Conservation (phyloP, 2,113 vertebrate species). For the Crotalus horridus region DNA sequence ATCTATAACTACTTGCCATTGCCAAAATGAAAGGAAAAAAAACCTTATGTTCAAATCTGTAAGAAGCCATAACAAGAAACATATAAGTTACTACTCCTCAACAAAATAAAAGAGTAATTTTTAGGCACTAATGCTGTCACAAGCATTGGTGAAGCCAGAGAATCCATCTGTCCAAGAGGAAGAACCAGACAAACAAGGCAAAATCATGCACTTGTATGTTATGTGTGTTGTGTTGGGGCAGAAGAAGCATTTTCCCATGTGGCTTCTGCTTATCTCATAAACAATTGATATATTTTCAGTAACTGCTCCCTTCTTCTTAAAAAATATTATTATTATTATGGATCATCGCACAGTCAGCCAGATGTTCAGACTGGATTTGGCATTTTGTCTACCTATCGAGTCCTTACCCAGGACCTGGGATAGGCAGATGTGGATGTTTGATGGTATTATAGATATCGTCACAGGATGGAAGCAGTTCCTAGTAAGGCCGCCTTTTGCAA, state of each 20-base stretch:
- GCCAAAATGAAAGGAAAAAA: neutral
- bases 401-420: too few relatives aligned
- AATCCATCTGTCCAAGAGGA: neutral
- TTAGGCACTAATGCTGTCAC: neutral
- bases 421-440: too few relatives aligned
- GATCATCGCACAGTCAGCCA: too few relatives aligned
- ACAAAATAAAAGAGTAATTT: constrained; percentile 3
- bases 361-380: too few relatives aligned
- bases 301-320: neutral
- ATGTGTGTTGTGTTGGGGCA: neutral
- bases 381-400: too few relatives aligned
- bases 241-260: neutral
- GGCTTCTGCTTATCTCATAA: neutral
- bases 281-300: neutral
- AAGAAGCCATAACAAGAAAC: constrained; percentile 13
- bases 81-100: neutral
- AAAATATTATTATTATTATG: neutral
- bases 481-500: too few relatives aligned
- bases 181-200: neutral
- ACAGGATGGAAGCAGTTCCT: too few relatives aligned
- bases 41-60: constrained; percentile 33
- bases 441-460: too few relatives aligned
- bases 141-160: neutral
- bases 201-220: neutral
- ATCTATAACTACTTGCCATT: constrained; percentile 6